Percentiles rank a stretch among this genome's conserved stretches.
Evolutionary conservation across 2,113 vertebrate species (phyloP).

Genomic region (Myrmophylax atrothorax): DNA sequence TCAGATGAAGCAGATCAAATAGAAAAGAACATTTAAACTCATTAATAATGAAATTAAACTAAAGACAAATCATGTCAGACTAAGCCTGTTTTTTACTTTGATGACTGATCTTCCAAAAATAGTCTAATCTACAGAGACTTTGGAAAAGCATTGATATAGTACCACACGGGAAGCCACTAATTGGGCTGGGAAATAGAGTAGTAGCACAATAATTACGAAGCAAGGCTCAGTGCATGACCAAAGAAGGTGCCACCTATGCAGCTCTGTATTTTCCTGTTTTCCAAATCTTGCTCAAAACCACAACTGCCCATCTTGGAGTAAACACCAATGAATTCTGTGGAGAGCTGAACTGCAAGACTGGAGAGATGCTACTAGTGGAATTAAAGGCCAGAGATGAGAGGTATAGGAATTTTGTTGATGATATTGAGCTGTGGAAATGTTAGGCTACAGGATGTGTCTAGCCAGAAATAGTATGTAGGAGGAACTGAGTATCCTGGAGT

Average conservation of each 20-base stretch:
- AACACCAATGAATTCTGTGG: not conserved
- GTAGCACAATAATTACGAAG: not conserved
- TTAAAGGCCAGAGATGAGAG: not conserved
- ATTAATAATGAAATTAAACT: not conserved
- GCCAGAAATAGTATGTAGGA: not conserved
- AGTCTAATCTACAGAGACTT: not conserved
- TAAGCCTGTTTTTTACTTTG: not conserved
- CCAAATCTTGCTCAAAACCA: not conserved
- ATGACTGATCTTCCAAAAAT: not conserved
- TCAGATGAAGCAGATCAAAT: not conserved
- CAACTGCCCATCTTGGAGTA: not conserved
- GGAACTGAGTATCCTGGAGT: not conserved
- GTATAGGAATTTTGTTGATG: not conserved
- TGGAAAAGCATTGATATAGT: not conserved
- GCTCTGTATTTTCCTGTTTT: not conserved
- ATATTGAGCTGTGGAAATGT: not conserved
- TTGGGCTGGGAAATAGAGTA: not conserved
- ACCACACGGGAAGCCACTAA: not conserved
- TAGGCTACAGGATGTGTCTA: not conserved
- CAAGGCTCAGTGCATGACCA: not conserved
- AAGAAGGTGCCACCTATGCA: not conserved
- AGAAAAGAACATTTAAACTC: not conserved
- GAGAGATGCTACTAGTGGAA: not conserved
- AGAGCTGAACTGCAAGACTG: not conserved
- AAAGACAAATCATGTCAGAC: not conserved